A percentile compares a stretch with the other conserved stretches of the same genome.
Evolutionary conservation across 2,113 vertebrate genomes (phyloP).

Genomic region (Pycnonotus jocosus): DNA sequence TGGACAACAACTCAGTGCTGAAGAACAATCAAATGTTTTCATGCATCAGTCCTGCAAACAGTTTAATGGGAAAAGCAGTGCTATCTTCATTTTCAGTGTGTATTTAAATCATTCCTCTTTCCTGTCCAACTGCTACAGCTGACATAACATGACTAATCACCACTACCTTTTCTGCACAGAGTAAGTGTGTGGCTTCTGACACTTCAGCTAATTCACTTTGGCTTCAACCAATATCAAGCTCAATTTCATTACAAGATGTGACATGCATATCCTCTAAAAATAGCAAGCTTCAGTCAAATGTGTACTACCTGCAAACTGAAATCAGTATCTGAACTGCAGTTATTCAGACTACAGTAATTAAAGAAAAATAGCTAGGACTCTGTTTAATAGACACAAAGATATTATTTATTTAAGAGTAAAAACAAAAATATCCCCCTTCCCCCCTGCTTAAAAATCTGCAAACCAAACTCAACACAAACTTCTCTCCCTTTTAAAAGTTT

Average conservation of each 20-base stretch:
- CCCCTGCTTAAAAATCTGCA: accelerated
- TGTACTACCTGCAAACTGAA: background rate
- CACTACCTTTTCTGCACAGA: background rate
- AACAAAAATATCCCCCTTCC: accelerated
- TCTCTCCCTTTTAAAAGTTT: background rate
- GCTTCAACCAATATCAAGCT: background rate
- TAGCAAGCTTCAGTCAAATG: background rate
- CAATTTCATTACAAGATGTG: background rate
- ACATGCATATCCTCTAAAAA: background rate
- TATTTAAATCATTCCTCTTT: background rate
- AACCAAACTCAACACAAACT: background rate
- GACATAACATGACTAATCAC: background rate
- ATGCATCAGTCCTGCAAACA: background rate
- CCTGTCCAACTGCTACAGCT: background rate
- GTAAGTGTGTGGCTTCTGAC: background rate
- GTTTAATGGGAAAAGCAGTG: background rate
- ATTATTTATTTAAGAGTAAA: background rate
- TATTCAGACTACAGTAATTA: background rate
- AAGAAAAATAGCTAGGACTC: background rate
- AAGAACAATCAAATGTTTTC: background rate
- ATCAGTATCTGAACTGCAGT: background rate
- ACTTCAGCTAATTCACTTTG: background rate
- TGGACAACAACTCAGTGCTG: background rate
- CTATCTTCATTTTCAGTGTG: background rate
- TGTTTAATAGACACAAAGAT: background rate